These are phyloP conservation scores for Heteromyza rotundicornis DNA, from an alignment of 2,888 invertebrate species.

Conservation along the genomic window DNA sequence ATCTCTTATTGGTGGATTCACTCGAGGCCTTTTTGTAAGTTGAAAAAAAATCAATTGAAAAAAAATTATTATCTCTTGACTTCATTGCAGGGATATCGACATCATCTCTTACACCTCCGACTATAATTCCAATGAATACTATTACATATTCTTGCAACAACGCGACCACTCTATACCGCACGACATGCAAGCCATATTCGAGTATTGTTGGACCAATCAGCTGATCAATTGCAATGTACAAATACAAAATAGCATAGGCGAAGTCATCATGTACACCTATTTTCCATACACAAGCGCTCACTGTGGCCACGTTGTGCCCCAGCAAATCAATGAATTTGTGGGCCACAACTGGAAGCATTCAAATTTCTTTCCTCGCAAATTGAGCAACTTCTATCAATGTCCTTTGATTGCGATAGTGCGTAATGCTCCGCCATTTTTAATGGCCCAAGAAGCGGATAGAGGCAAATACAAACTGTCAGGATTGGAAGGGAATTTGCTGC, in stretches of 20 bases:
- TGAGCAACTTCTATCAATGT: constrained; percentile 40
- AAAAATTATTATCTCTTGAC: neutral
- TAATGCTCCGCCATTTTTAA: constrained; percentile 29
- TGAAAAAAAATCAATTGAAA: no score
- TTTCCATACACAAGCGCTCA: constrained; percentile 39
- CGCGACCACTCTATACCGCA: constrained; percentile 29
- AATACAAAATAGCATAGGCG: constrained; percentile 38
- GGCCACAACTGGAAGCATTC: constrained; percentile 34
- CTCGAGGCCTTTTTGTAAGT: constrained; percentile 42
- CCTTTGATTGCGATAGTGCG: constrained; percentile 33
- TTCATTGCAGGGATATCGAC: constrained; percentile 33
- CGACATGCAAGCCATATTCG: constrained; percentile 42
- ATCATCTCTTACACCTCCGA: constrained; percentile 34
- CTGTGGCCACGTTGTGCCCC: constrained; percentile 33
- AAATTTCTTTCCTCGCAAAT: constrained; percentile 42
- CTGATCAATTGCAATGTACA: constrained; percentile 47
- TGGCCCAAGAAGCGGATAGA: neutral
- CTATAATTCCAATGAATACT: constrained; percentile 41
- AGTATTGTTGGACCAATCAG: constrained; percentile 46
- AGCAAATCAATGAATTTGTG: constrained; percentile 38
- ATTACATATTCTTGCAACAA: constrained; percentile 45
- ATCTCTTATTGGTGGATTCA: constrained; percentile 42
- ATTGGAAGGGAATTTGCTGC: constrained; percentile 38
- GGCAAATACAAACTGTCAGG: constrained; percentile 21
- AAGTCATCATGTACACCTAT: constrained; percentile 43